Percentiles rank a stretch among this genome's conserved stretches.
These are phyloP conservation scores for Leptodactylus fallax DNA, from an alignment of 2,797 vertebrate genomes.

Conservation along the genomic window DNA sequence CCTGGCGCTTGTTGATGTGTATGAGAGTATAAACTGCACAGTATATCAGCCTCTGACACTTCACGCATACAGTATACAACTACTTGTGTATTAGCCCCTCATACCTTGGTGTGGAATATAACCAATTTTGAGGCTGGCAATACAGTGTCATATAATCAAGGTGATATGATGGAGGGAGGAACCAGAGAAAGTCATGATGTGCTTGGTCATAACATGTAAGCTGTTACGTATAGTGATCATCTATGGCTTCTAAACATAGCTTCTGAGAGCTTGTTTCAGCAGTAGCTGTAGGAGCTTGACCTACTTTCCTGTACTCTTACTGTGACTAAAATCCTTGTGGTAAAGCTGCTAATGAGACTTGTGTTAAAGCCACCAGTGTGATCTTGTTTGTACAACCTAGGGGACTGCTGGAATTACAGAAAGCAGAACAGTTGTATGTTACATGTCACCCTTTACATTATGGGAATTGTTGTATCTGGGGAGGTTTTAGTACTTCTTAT, in stretches of 20 bases:
- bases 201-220: not conserved
- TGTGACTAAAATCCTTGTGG: slow-evolving; percentile 32
- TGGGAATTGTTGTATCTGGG: not conserved
- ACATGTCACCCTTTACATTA: slow-evolving; percentile 1
- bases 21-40: too few species aligned
- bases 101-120: too few species aligned
- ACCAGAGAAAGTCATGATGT: not conserved
- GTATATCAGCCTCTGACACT: too few species aligned
- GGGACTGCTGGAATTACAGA: not conserved
- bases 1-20: too few species aligned
- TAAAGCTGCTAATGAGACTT: slow-evolving; percentile 42
- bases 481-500: not conserved
- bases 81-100: too few species aligned
- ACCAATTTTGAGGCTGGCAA: too few species aligned
- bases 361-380: slow-evolving; percentile 28
- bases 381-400: slow-evolving; percentile 31
- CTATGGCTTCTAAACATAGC: slow-evolving; percentile 16
- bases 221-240: not conserved
- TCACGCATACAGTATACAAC: too few species aligned
- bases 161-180: too few species aligned
- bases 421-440: not conserved
- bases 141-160: too few species aligned
- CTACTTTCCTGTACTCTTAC: slow-evolving; percentile 32
- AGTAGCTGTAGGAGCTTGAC: slow-evolving; percentile 20
- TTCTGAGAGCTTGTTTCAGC: not conserved